Conservation (phyloP, 2,888 invertebrate species). For the Hetaerina titia region DNA sequence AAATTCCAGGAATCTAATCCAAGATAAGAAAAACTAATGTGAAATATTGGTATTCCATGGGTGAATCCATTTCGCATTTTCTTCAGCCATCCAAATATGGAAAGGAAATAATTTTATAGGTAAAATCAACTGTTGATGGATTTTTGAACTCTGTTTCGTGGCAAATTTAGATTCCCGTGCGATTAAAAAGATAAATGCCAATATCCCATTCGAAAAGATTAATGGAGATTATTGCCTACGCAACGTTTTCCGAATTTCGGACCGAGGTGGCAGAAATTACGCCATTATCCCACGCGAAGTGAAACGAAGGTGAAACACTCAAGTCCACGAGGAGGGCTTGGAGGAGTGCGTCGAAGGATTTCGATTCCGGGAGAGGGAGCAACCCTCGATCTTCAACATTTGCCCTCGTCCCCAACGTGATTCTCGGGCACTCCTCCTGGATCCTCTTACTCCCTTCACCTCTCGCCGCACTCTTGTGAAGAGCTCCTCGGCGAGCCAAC, state of each 20-base stretch:
- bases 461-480: background rate
- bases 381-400: background rate
- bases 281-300: background rate
- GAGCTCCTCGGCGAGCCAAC: no score
- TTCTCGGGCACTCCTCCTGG: background rate
- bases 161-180: background rate
- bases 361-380: background rate
- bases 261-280: background rate
- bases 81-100: no score
- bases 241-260: background rate
- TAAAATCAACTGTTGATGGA: background rate
- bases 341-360: background rate
- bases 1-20: no score
- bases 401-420: background rate
- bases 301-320: background rate
- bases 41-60: no score
- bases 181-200: background rate
- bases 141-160: background rate
- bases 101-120: background rate
- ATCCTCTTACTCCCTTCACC: background rate
- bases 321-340: background rate
- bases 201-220: background rate
- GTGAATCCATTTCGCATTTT: no score
- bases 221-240: background rate
- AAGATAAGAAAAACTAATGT: no score